Conservation (phyloP, 2,113 vertebrate species). For the Pterocles orientalis region DNA sequence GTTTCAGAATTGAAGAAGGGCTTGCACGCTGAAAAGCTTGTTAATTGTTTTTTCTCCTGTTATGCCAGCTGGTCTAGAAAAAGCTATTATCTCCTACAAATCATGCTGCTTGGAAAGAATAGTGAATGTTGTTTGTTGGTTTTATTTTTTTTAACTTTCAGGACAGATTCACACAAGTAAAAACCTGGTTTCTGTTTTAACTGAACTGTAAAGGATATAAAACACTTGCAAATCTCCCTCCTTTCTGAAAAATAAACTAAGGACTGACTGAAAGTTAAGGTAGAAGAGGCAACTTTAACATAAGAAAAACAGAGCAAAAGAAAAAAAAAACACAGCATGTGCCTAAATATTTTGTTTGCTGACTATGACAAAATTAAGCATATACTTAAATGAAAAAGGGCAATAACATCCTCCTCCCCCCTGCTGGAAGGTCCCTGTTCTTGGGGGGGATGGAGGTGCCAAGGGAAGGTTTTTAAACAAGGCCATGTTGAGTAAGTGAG, state of each 20-base stretch:
- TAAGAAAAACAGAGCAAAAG: not conserved
- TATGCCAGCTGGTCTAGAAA: not conserved
- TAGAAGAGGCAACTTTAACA: not conserved
- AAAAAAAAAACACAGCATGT: not conserved
- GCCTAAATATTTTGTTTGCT: conserved; percentile 8
- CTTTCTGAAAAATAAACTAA: not conserved
- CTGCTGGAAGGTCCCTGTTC: not conserved
- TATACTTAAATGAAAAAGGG: not conserved
- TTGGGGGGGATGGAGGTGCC: not conserved
- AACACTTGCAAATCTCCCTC: not conserved
- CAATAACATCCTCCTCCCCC: not conserved
- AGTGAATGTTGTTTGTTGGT: not conserved
- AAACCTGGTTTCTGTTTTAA: not conserved
- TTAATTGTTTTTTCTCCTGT: not conserved
- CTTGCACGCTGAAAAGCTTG: not conserved
- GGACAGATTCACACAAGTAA: not conserved
- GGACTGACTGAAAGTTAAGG: not conserved
- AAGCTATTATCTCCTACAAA: not conserved
- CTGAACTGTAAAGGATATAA: not conserved
- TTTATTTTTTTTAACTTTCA: not conserved
- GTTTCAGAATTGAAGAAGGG: not conserved
- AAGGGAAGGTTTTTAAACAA: not conserved
- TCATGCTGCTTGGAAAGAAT: not conserved
- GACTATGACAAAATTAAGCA: not conserved
- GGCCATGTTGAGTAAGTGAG: not conserved